Conservation (phyloP, 2,888 invertebrate species). For the Rhingia rostrata region DNA sequence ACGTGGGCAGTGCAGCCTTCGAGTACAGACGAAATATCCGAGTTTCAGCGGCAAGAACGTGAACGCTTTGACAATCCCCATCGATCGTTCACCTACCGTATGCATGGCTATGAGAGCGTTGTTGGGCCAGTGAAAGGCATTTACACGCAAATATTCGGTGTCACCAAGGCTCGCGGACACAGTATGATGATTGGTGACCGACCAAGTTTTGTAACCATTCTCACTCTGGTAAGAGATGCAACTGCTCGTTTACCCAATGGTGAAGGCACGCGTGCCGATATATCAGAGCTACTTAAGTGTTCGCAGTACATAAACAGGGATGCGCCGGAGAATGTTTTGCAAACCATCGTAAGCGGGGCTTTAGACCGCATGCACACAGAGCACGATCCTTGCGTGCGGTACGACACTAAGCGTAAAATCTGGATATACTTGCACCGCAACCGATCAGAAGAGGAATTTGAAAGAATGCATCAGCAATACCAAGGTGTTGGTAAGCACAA, state of each 20-base stretch:
- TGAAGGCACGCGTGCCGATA: constrained; percentile 94
- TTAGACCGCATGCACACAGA: constrained; percentile 95
- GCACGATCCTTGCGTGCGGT: constrained; percentile 95
- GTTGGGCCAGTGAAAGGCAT: constrained; percentile 93
- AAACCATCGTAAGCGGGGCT: constrained; percentile 94
- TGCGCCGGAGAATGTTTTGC: constrained; percentile 83
- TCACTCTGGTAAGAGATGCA: constrained; percentile 96
- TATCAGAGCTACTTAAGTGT: constrained; percentile 92
- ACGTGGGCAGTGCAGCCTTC: constrained; percentile 93
- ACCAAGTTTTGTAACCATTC: constrained; percentile 95
- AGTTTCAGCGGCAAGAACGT: constrained; percentile 91
- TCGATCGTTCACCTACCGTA: constrained; percentile 94
- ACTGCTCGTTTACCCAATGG: constrained; percentile 96
- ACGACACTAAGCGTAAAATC: constrained; percentile 94
- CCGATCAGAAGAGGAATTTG: constrained; percentile 85
- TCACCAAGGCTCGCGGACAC: constrained; percentile 90
- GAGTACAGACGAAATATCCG: constrained; percentile 89
- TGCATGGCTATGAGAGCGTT: constrained; percentile 93
- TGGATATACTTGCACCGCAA: constrained; percentile 98
- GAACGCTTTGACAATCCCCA: constrained; percentile 94
- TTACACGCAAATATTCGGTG: constrained; percentile 86
- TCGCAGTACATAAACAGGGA: constrained; percentile 86
- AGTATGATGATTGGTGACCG: constrained; percentile 91
- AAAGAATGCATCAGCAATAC: constrained; percentile 87
- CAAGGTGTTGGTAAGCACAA: constrained; percentile 86